Conservation (phyloP, 64 coral and sea anemone species). For the Acropora tenuis region DNA sequence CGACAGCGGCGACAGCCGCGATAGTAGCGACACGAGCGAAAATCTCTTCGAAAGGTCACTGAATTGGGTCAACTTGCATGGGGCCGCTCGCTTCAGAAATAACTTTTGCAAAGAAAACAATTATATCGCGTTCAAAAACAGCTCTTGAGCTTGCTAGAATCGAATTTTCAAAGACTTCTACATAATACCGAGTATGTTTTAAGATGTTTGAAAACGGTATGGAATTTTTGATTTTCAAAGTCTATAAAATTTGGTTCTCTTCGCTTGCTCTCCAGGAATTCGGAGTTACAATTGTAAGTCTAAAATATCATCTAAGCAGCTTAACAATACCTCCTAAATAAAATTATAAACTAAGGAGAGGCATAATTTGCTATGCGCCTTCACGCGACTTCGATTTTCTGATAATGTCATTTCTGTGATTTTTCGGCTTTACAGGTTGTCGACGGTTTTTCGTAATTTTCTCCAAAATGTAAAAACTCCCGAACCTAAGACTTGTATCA, state of each 20-base stretch:
- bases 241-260: constrained; percentile 42
- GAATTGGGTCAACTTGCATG: constrained; percentile 47
- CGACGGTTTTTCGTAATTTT: too few species aligned
- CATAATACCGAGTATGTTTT: constrained; percentile 53
- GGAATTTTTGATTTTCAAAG: constrained; percentile 55
- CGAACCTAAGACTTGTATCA: too few species aligned
- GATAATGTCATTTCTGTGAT: constrained; percentile 6
- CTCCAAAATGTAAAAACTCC: too few species aligned
- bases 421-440: too few species aligned
- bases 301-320: constrained; percentile 36
- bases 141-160: constrained; percentile 38
- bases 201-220: constrained; percentile 45
- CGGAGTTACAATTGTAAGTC: constrained; percentile 38
- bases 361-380: constrained; percentile 19
- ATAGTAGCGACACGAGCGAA: too few species aligned
- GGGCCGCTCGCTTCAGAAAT: constrained; percentile 42
- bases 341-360: constrained; percentile 19
- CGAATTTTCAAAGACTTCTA: constrained; percentile 43
- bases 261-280: constrained; percentile 40
- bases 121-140: constrained; percentile 47
- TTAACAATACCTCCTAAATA: constrained; percentile 33
- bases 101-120: constrained; percentile 50
- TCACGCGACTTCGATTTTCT: constrained; percentile 38
- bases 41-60: too few species aligned
- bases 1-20: too few species aligned